Evolutionary conservation across 2,113 vertebrate genomes (phyloP), one percentile per base, ranked within the genome.

Genomic region (Ploceus nigricollis): DNA sequence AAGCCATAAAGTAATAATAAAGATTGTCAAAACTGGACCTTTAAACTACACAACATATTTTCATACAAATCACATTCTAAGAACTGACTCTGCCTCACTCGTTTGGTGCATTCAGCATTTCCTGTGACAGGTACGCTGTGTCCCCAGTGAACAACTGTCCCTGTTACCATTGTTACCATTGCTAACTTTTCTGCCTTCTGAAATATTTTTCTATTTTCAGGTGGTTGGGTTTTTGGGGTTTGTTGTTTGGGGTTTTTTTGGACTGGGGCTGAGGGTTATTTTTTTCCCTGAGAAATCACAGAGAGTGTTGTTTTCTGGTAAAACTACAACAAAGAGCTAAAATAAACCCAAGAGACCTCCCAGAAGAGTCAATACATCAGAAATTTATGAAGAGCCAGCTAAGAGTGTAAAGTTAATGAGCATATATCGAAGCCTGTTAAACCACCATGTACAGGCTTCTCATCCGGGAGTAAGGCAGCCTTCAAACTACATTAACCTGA

Each of bases 381-480:
- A 82, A 95, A 95, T 94, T 93, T 89, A 93, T 88, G 90, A 96
- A 91, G 70, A 95, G 61, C 39, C 84, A 64, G 80, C 90, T 93
- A 79, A 85, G 87, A 91, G 53, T 85, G 61, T 93, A 92, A 96
- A 96, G 90, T 91, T 93, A 96, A 96, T 84, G 84, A 95, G 87
- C 70, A 53, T 48, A 44, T 82, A 94, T 82, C 0, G 45, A 87
- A 84, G 84, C 53, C 90, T 90, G 90, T 94, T 94, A 96, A 93
- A 92, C 24, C 70, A 85, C 90, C 66, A 56, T 48, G 48, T 79
- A 69, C 61, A 56, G 31, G n/a, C 75, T 88, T 76, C 78, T 88
- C 90, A 78, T 40, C 45, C 76, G 82, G 85, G 88, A 96, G 45
- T 37, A 69, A 85, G 70, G 66, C 87, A 94, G 90, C 85, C 90